These are phyloP conservation scores for Irena cyanogastra DNA, from an alignment of 2,113 vertebrate species.

Conservation along the genomic window DNA sequence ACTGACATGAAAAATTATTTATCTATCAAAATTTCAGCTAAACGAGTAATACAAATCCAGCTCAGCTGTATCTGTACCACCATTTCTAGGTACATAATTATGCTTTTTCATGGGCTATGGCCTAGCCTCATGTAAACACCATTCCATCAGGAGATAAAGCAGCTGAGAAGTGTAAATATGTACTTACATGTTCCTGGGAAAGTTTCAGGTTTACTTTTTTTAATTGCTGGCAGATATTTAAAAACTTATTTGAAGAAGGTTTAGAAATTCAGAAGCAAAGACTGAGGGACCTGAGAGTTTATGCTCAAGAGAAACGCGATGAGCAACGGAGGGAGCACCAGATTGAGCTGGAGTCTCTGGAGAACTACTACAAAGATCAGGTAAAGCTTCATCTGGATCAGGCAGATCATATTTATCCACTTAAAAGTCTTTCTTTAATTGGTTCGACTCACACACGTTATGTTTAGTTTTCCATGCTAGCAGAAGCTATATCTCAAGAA, in stretches of 20 bases:
- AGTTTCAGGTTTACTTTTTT: background rate
- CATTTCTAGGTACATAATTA: background rate
- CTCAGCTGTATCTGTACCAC: background rate
- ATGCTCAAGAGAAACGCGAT: conserved; percentile 80
- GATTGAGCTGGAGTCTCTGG: conserved; percentile 86
- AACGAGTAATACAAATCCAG: background rate
- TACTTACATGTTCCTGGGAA: background rate
- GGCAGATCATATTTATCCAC: background rate
- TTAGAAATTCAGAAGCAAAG: conserved; percentile 88
- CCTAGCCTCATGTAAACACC: background rate
- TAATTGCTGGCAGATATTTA: conserved; percentile 81
- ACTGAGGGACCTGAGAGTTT: conserved; percentile 81
- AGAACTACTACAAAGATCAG: conserved; percentile 95
- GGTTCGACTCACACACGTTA: background rate
- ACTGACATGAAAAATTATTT: background rate
- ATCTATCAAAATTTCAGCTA: background rate
- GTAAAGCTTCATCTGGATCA: conserved; percentile 53
- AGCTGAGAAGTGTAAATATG: background rate
- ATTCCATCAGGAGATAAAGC: background rate
- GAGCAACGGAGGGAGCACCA: conserved; percentile 80
- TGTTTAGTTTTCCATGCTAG: conserved; percentile 88
- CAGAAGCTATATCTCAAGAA: conserved; percentile 86
- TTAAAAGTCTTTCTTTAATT: background rate
- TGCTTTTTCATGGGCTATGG: background rate
- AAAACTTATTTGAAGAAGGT: conserved; percentile 89